These are phyloP conservation scores for Cheilosia vernalis DNA, from an alignment of 2,888 invertebrate species.

Conservation along the genomic window DNA sequence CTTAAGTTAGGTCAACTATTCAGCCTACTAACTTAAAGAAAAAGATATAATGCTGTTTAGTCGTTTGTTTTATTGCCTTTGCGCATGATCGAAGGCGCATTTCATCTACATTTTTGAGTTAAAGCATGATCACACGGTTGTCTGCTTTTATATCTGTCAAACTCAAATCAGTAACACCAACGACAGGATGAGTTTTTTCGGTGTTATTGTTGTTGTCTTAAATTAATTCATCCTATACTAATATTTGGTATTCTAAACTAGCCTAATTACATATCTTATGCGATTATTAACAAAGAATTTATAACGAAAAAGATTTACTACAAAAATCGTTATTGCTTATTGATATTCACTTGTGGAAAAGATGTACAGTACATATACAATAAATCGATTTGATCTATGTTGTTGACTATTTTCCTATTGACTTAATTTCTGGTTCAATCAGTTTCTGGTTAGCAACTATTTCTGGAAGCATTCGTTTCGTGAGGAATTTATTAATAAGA, in stretches of 20 bases:
- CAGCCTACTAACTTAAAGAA: constrained; percentile 23
- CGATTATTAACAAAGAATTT: constrained; percentile 11
- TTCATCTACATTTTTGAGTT: background rate
- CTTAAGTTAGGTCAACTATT: constrained; percentile 20
- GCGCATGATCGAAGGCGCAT: no score
- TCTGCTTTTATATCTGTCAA: background rate
- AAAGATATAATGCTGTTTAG: constrained; percentile 6
- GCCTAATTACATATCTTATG: constrained; percentile 40
- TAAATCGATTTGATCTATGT: background rate
- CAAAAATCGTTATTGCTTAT: constrained; percentile 44
- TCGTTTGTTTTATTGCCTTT: constrained; percentile 6
- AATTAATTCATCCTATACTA: constrained; percentile 11
- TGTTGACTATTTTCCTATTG: constrained; percentile 44
- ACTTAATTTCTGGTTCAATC: constrained; percentile 50
- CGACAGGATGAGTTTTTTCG: background rate
- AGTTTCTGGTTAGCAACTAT: constrained; percentile 48
- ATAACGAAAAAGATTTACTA: constrained; percentile 10
- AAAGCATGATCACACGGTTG: background rate
- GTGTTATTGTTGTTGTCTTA: constrained; percentile 9
- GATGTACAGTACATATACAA: background rate
- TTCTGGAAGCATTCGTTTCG: constrained; percentile 75
- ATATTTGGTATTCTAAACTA: constrained; percentile 56
- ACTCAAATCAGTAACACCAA: background rate
- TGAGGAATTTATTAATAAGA: constrained; percentile 78
- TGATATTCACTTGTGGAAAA: constrained; percentile 15